These are phyloP conservation scores for Eremobia ochroleuca DNA, from an alignment of 2,888 invertebrate genomes.

Conservation along the genomic window DNA sequence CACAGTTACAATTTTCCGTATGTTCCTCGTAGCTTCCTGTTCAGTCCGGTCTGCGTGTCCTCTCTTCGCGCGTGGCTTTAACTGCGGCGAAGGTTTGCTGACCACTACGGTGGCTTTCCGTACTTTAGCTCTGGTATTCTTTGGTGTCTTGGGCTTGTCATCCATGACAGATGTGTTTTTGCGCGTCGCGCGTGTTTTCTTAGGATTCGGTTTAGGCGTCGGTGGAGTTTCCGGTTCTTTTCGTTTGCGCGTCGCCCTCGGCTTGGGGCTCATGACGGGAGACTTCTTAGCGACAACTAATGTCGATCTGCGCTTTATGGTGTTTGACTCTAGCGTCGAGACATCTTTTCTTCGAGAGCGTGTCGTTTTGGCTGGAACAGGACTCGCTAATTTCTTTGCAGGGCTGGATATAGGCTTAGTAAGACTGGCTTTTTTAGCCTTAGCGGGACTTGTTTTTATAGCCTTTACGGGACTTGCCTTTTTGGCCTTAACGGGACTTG, in stretches of 20 bases:
- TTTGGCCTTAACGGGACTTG: not conserved
- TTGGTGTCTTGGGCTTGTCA: constrained; percentile 70
- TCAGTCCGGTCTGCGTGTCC: constrained; percentile 11
- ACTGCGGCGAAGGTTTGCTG: constrained; percentile 74
- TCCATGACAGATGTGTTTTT: constrained; percentile 45
- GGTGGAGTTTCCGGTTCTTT: constrained; percentile 44
- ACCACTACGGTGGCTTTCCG: constrained; percentile 70
- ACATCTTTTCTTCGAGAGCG: constrained; percentile 61
- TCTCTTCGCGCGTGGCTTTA: constrained; percentile 70
- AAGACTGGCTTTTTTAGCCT: not conserved
- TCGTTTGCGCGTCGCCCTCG: constrained; percentile 47
- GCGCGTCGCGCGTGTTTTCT: constrained; percentile 65
- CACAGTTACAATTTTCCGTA: constrained; percentile 56
- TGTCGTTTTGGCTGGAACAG: constrained; percentile 55
- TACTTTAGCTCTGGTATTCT: constrained; percentile 71
- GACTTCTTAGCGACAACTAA: constrained; percentile 78
- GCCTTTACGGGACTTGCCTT: not conserved
- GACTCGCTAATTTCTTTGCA: constrained; percentile 25
- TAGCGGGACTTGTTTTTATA: not conserved
- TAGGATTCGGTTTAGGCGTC: constrained; percentile 49
- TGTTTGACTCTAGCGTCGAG: constrained; percentile 35
- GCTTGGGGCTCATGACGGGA: constrained; percentile 73
- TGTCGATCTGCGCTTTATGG: constrained; percentile 71
- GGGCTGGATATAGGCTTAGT: not conserved
- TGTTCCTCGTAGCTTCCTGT: constrained; percentile 47